Percentiles rank a stretch among this genome's conserved stretches.
phyloP scores from a whole-genome alignment of 2,797 vertebrate species.

The Urocyon cinereoargenteus region DNA sequence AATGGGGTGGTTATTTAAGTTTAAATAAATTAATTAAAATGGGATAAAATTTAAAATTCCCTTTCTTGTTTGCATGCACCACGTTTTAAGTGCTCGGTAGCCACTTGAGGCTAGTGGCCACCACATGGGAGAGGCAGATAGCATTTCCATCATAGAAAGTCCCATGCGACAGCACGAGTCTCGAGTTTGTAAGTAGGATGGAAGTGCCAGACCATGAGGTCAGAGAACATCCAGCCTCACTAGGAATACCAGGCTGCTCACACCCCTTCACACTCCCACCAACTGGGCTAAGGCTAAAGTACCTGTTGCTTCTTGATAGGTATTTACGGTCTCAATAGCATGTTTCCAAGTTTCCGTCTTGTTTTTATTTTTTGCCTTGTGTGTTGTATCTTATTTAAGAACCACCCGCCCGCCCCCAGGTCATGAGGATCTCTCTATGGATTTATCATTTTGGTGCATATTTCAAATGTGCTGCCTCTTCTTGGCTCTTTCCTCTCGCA shows the following conservation, averaged over 20 bases:
- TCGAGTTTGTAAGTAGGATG: accelerated
- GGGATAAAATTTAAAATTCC: not conserved
- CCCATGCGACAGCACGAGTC: not conserved
- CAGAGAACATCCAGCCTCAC: not conserved
- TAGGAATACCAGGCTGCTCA: not conserved
- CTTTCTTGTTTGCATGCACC: not conserved
- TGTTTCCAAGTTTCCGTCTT: not conserved
- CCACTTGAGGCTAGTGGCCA: not conserved
- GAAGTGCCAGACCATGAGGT: too few species aligned
- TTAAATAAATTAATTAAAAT: not conserved
- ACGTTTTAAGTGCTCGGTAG: not conserved
- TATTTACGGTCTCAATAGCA: not conserved
- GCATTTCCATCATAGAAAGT: not conserved
- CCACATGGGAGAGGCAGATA: accelerated
- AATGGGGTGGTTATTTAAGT: not conserved
- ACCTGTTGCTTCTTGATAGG: not conserved
- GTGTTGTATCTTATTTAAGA: not conserved
- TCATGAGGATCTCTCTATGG: not conserved
- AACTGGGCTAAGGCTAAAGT: not conserved
- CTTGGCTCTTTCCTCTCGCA: not conserved
- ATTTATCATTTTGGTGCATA: not conserved
- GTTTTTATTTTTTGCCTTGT: not conserved
- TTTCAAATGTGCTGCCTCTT: not conserved
- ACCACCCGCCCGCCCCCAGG: not conserved
- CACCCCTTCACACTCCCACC: accelerated